Base-by-base conservation (phyloP, 2,113 vertebrate genomes). In the Callospermophilus lateralis region DNA sequence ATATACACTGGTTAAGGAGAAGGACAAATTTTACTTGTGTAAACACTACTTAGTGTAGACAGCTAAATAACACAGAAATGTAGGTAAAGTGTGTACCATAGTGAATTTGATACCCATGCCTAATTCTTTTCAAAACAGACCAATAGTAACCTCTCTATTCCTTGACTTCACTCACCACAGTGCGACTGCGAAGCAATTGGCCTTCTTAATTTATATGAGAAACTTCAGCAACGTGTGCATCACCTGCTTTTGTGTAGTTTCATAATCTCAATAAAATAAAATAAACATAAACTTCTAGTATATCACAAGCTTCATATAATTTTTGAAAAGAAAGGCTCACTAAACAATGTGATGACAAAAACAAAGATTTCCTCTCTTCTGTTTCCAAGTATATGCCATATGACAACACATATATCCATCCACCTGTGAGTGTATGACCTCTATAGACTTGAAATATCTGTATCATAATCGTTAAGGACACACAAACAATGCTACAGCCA, bases 281-380 rank as follows among this genome's bases (percentile, higher is more conserved):
- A 37, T 9, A 32, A 65, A 34, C n/a, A n/a, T 30, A 42, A 42
- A 34, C 34, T 55, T 85, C 61, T 37, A 84, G 13, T 17, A 12
- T 26, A 67, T 87, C 11, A 79, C 61, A 63, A 70, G 48, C 72
- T n/a, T 72, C 20, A 87, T 34, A 4, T 9, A 74, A n/a, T 2
- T 89, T 28, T 39, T 92, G 13, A 85, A 94, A 74, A 53, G 28
- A 87, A 97, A 73, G 9, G 34, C 22, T 97, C n/a, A 85, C 26
- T 58, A 79, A 97, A 84, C 20, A 84, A 53, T 61, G 78, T 92
- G 48, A 34, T 8, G 24, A 84, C 2, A 37, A 30, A 51, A 67
- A 65, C 22, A 4, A 70, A 67, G 13, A 42, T 78, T 48, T 11
- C 0, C 4, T 58, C 3, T 83, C 24, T 94, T 95, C 19, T 81